A percentile compares a stretch with the other conserved stretches of the same genome.
These are phyloP conservation scores for Cephus spinipes DNA, from an alignment of 2,888 invertebrate genomes.

Conservation along the genomic window DNA sequence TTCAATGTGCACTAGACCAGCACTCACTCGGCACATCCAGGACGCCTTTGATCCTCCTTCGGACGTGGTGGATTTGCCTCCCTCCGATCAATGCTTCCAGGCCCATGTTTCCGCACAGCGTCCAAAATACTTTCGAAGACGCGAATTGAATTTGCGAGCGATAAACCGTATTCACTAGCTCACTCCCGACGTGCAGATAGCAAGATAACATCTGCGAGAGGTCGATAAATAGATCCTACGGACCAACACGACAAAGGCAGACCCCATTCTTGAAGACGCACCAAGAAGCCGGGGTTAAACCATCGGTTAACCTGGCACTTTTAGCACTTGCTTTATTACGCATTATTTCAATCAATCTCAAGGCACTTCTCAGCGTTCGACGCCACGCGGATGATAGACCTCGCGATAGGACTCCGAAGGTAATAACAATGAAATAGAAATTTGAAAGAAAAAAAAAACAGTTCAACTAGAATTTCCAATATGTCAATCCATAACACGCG, in stretches of 20 bases:
- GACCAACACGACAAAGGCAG: not conserved
- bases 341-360: slow-evolving; percentile 48
- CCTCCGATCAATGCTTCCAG: not conserved
- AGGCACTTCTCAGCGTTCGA: not conserved
- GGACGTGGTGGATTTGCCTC: not conserved
- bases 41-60: not conserved
- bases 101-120: not conserved
- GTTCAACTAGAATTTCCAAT: not conserved
- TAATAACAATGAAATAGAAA: not conserved
- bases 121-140: not conserved
- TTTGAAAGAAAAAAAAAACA: not conserved
- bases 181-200: not conserved
- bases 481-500: not conserved
- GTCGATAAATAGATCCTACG: not conserved
- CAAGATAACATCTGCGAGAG: not conserved
- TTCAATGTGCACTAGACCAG: slow-evolving; percentile 77
- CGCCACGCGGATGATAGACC: not conserved
- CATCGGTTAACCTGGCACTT: slow-evolving; percentile 53
- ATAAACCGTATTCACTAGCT: not conserved
- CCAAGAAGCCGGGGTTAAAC: slow-evolving; percentile 43
- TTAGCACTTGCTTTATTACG: slow-evolving; percentile 45
- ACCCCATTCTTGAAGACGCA: not conserved
- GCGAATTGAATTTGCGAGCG: not conserved
- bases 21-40: slow-evolving; percentile 74
- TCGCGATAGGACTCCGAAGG: not conserved